Conservation (phyloP, 2,797 vertebrate species). For the Distichodus sexfasciatus region DNA sequence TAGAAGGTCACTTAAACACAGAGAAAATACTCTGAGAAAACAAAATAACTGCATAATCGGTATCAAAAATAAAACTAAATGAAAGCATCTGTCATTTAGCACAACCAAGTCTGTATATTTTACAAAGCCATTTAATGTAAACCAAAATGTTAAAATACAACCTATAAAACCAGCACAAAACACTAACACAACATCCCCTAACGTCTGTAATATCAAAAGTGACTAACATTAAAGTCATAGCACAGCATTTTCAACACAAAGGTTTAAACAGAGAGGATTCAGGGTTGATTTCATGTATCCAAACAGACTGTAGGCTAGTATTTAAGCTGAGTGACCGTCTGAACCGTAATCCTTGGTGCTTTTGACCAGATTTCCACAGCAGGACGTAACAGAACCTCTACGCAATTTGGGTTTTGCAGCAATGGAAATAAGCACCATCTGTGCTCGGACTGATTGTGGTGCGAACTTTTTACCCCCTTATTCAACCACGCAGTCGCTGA, state of each 20-base stretch:
- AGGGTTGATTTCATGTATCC: background rate
- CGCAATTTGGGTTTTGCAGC: conserved; percentile 11
- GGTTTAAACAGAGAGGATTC: background rate
- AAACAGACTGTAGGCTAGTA: conserved; percentile 22
- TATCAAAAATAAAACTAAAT: conserved; percentile 30
- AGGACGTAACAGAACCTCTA: conserved; percentile 26
- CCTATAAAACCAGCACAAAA: conserved; percentile 2
- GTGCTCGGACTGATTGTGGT: background rate
- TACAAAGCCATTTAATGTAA: conserved; percentile 25
- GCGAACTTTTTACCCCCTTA: background rate
- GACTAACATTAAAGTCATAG: conserved; percentile 32
- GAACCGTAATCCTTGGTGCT: conserved; percentile 6
- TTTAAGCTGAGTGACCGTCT: background rate
- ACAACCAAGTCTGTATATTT: conserved; percentile 30
- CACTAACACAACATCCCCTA: conserved; percentile 23
- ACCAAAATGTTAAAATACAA: conserved; percentile 9
- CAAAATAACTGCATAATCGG: conserved; percentile 42
- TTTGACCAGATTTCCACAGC: background rate
- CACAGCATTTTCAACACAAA: conserved; percentile 31
- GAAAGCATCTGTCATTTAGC: conserved; percentile 16
- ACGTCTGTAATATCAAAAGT: conserved; percentile 13
- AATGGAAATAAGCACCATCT: background rate
- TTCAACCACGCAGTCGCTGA: background rate
- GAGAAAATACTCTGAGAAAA: conserved; percentile 71
- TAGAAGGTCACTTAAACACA: conserved; percentile 82